Percentiles rank a stretch among this genome's conserved stretches.
phyloP scores from a whole-genome alignment of 2,797 vertebrate species.

The Xiphophorus birchmanni region DNA sequence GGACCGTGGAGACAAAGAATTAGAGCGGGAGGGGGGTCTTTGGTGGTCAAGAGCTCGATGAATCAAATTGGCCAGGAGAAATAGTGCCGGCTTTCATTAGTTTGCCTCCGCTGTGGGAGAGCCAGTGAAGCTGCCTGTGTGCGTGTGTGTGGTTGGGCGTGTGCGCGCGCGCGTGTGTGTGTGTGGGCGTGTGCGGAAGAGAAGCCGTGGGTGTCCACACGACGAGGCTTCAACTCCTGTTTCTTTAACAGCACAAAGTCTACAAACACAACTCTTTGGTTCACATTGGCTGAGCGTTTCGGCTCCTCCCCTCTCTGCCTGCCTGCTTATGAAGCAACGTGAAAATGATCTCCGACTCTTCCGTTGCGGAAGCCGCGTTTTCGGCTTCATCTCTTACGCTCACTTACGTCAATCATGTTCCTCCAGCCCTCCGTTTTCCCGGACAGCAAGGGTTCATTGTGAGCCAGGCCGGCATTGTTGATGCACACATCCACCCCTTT shows the following conservation, averaged over 20 bases:
- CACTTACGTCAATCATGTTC: conserved; percentile 95
- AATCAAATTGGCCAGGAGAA: conserved; percentile 65
- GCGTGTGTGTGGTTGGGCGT: neutral
- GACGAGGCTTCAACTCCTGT: conserved; percentile 29
- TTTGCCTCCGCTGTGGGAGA: conserved; percentile 56
- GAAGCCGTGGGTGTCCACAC: conserved; percentile 16
- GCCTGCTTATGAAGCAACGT: conserved; percentile 1
- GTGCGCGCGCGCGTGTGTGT: neutral
- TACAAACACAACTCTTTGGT: conserved; percentile 34
- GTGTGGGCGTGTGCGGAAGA: neutral
- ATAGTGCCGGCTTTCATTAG: conserved; percentile 67
- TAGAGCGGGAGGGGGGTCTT: conserved; percentile 33
- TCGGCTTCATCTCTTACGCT: conserved; percentile 42
- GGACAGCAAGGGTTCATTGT: conserved; percentile 88
- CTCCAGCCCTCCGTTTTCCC: conserved; percentile 92
- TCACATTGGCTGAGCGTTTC: conserved; percentile 9
- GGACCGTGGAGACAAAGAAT: conserved; percentile 48
- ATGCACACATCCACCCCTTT: conserved; percentile 95
- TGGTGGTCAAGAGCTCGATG: conserved; percentile 68
- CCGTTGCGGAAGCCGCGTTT: neutral
- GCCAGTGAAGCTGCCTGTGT: conserved; percentile 49
- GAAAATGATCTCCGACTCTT: neutral
- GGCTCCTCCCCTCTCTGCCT: conserved; percentile 22
- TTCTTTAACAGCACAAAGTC: conserved; percentile 22
- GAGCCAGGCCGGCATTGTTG: conserved; percentile 93